phyloP scores from a whole-genome alignment of 2,888 invertebrate genomes.

The Parascotia fuliginaria region DNA sequence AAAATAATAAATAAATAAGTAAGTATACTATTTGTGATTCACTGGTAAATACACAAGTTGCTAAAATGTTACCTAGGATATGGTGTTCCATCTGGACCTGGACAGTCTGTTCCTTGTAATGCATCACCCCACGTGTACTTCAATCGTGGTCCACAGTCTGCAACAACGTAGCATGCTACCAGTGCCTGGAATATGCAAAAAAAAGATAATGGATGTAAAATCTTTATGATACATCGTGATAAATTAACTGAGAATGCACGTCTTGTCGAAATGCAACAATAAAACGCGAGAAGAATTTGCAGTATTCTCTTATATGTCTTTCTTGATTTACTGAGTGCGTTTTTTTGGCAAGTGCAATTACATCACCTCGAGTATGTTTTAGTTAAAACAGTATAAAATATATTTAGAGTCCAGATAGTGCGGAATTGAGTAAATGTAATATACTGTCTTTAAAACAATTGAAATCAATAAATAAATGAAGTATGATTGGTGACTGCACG shows the following conservation, averaged over 20 bases:
- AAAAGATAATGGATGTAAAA: not conserved
- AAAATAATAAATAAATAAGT: no score
- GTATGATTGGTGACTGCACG: slow-evolving; percentile 52
- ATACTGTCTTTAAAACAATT: not conserved
- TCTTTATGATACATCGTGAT: not conserved
- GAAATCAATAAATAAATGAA: slow-evolving; percentile 9
- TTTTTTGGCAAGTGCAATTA: not conserved
- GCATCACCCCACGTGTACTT: slow-evolving; percentile 97
- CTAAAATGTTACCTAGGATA: slow-evolving; percentile 90
- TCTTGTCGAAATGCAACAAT: not conserved
- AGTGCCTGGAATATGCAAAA: slow-evolving; percentile 62
- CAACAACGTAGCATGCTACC: slow-evolving; percentile 60
- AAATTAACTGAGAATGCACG: not conserved
- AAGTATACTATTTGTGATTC: no score
- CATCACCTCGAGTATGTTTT: not conserved
- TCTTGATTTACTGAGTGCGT: not conserved
- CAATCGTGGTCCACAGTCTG: slow-evolving; percentile 87
- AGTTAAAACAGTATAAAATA: not conserved
- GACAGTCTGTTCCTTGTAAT: slow-evolving; percentile 91
- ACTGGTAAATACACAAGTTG: no score
- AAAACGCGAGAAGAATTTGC: not conserved
- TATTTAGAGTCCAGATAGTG: not conserved
- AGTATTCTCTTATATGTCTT: not conserved
- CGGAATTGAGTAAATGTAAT: not conserved
- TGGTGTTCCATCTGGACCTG: slow-evolving; percentile 93